Evolutionary conservation across 2,797 vertebrate genomes (phyloP).

Genomic region (Phalloptychus januarius): DNA sequence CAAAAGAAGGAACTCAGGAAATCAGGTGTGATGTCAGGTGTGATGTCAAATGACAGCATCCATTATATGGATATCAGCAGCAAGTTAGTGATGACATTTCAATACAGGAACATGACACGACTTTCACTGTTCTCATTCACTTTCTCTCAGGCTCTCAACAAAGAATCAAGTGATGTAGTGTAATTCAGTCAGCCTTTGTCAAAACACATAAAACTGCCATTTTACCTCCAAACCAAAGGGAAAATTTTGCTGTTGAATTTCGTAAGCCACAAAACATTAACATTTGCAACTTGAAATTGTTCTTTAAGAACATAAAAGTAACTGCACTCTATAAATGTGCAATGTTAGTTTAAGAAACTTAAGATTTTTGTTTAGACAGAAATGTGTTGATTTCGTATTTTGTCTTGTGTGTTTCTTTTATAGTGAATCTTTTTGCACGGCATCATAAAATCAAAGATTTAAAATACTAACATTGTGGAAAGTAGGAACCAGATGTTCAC

Average conservation of each 20-base stretch:
- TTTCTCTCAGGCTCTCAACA: conserved; percentile 7
- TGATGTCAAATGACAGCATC: conserved; percentile 47
- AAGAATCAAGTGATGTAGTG: conserved; percentile 4
- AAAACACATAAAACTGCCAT: neutral
- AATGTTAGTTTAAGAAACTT: neutral
- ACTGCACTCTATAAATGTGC: neutral
- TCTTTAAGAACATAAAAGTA: neutral
- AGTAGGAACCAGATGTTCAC: neutral
- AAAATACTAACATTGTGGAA: neutral
- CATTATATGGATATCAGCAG: conserved; percentile 48
- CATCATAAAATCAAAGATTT: neutral
- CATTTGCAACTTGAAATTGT: neutral
- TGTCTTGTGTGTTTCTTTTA: neutral
- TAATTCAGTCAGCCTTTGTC: neutral
- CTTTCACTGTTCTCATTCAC: conserved; percentile 61
- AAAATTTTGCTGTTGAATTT: neutral
- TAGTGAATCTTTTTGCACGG: neutral
- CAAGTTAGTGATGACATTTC: conserved; percentile 74
- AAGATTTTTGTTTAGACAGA: neutral
- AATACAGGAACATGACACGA: conserved; percentile 54
- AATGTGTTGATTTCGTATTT: neutral
- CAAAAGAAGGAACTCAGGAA: conserved; percentile 70
- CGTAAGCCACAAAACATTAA: neutral
- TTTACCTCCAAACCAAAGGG: neutral
- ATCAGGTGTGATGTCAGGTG: conserved; percentile 54